These are phyloP conservation scores for Zoroaster sp. DNA, from an alignment of 53 echinoderm and acorn worm genomes.

Conservation along the genomic window DNA sequence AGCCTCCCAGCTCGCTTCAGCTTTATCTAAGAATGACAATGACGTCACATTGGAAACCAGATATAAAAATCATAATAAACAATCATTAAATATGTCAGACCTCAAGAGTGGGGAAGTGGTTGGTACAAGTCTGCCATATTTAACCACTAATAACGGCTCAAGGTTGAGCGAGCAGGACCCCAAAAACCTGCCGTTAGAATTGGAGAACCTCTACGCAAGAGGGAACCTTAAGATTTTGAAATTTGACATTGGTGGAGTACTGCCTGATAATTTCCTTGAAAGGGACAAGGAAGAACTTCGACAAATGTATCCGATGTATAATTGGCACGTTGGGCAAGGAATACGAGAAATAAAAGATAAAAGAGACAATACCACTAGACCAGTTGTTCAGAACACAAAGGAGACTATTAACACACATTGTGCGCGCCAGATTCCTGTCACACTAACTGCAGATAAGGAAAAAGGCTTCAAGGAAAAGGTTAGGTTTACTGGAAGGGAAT, in stretches of 20 bases:
- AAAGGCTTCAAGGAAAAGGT: background rate
- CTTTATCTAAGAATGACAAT: background rate
- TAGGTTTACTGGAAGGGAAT: background rate
- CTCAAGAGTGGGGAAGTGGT: background rate
- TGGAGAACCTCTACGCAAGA: constrained; percentile 67
- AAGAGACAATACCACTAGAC: too few relatives aligned
- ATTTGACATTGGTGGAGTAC: constrained; percentile 30
- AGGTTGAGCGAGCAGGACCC: background rate
- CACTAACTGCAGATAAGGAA: background rate
- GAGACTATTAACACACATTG: background rate
- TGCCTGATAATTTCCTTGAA: constrained; percentile 76
- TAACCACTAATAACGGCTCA: background rate
- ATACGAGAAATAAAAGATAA: background rate
- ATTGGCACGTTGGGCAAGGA: constrained; percentile 65
- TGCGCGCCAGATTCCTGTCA: background rate
- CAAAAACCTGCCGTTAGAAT: constrained; percentile 26
- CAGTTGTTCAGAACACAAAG: background rate
- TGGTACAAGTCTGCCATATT: background rate
- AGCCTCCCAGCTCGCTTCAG: background rate
- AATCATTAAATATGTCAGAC: background rate
- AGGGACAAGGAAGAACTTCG: constrained; percentile 62
- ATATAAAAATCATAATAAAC: background rate
- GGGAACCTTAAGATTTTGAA: constrained; percentile 54
- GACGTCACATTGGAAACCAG: background rate
- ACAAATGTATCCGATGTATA: constrained; percentile 88